Evolutionary conservation across 2,888 invertebrate genomes (phyloP).

Genomic region (Hetaerina titia): DNA sequence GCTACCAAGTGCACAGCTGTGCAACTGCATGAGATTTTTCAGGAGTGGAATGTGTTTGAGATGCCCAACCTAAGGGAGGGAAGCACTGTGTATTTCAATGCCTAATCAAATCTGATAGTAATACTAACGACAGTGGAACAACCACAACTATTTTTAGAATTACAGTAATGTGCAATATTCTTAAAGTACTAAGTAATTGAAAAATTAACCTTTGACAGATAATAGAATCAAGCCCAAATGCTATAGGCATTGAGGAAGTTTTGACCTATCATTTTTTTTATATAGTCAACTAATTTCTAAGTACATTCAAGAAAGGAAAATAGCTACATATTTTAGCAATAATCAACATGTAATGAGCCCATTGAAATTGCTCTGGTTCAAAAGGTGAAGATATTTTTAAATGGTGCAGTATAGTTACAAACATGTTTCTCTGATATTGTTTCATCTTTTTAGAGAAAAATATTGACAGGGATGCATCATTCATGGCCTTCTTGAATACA

Average conservation of each 20-base stretch:
- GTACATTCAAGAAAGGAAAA: background rate
- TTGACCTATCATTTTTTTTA: background rate
- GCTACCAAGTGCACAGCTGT: too few relatives aligned
- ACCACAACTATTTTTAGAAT: background rate
- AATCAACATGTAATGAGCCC: background rate
- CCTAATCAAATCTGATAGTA: background rate
- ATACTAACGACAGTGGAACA: background rate
- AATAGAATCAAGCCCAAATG: background rate
- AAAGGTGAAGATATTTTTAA: background rate
- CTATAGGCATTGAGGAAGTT: background rate
- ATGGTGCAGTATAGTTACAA: too few relatives aligned
- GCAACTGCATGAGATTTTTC: too few relatives aligned
- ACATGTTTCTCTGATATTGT: too few relatives aligned
- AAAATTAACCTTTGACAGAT: background rate
- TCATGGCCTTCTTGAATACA: too few relatives aligned
- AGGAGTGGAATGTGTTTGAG: constrained; percentile 4
- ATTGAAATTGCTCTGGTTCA: background rate
- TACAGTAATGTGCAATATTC: background rate
- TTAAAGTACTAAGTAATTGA: background rate
- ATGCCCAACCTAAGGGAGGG: background rate
- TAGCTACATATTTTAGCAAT: background rate
- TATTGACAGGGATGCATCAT: too few relatives aligned
- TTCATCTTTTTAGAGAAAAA: too few relatives aligned
- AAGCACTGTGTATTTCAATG: background rate
- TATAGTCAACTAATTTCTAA: background rate